Evolutionary conservation across 2,888 invertebrate species (phyloP).

Genomic region (Diabrotica balteata): DNA sequence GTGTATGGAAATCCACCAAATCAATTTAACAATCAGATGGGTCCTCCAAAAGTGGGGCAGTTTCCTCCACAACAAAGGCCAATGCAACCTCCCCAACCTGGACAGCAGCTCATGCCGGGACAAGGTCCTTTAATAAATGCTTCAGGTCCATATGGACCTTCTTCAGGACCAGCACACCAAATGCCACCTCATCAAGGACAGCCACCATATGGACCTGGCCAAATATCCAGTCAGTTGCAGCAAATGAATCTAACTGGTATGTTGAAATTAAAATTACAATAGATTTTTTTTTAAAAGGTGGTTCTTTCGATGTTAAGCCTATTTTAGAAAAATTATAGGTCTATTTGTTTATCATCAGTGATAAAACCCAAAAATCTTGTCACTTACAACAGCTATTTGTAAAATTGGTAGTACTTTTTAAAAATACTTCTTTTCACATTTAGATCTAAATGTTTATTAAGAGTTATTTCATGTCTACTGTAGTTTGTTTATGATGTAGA

Average conservation of each 20-base stretch:
- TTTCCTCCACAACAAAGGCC: slow-evolving; percentile 10
- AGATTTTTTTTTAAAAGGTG: too few species aligned
- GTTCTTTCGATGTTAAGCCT: too few species aligned
- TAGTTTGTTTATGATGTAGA: too few species aligned
- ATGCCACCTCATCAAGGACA: slow-evolving; percentile 35
- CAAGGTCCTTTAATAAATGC: slow-evolving; percentile 25
- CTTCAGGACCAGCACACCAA: slow-evolving; percentile 17
- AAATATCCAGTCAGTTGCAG: slow-evolving; percentile 58
- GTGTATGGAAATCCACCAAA: slow-evolving; percentile 17
- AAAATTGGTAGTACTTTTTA: too few species aligned
- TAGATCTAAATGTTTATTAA: too few species aligned
- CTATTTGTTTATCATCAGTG: too few species aligned
- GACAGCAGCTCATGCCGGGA: slow-evolving; percentile 19
- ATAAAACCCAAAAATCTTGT: too few species aligned
- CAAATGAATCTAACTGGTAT: slow-evolving; percentile 53
- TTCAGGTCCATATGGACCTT: slow-evolving; percentile 29
- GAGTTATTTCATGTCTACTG: too few species aligned
- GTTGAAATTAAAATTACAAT: background rate
- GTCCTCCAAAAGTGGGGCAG: slow-evolving; percentile 24
- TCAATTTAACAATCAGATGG: slow-evolving; percentile 12
- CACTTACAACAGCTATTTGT: too few species aligned
- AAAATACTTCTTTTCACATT: too few species aligned
- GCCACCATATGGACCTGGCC: slow-evolving; percentile 45
- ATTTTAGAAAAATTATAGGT: too few species aligned
- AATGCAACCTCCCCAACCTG: slow-evolving; percentile 19